These are phyloP conservation scores for Biston betularia DNA, from an alignment of 2,888 invertebrate genomes.

Conservation along the genomic window DNA sequence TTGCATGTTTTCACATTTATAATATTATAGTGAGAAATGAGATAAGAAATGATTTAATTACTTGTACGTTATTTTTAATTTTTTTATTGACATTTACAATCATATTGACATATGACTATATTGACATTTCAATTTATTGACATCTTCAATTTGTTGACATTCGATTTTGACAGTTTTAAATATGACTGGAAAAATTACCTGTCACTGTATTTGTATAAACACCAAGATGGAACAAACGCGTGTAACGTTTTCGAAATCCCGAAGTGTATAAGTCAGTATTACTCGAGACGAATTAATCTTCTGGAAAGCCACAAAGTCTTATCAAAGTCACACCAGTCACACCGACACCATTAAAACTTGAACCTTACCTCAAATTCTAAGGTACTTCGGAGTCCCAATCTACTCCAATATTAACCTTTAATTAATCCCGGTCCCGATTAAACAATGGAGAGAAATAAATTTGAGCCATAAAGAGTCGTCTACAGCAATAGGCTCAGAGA, in stretches of 20 bases:
- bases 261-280: background rate
- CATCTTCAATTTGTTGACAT: no score
- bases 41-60: no score
- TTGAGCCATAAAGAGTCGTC: slow-evolving; percentile 37
- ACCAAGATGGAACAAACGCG: no score
- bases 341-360: slow-evolving; percentile 28
- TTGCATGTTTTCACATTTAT: no score
- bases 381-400: slow-evolving; percentile 26
- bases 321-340: slow-evolving; percentile 26
- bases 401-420: slow-evolving; percentile 30
- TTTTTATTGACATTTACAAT: no score
- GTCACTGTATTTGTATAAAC: no score
- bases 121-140: no score
- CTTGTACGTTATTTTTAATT: no score
- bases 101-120: no score
- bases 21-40: no score
- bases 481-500: slow-evolving; percentile 34
- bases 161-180: no score
- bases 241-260: slow-evolving; percentile 1
- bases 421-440: slow-evolving; percentile 39
- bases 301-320: slow-evolving; percentile 14
- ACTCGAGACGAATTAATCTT: slow-evolving; percentile 17
- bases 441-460: slow-evolving; percentile 48
- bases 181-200: no score
- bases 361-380: slow-evolving; percentile 29